Evolutionary conservation across 1,140 invertebrate genomes (phyloP).

Genomic region (Caerostris darwini): DNA sequence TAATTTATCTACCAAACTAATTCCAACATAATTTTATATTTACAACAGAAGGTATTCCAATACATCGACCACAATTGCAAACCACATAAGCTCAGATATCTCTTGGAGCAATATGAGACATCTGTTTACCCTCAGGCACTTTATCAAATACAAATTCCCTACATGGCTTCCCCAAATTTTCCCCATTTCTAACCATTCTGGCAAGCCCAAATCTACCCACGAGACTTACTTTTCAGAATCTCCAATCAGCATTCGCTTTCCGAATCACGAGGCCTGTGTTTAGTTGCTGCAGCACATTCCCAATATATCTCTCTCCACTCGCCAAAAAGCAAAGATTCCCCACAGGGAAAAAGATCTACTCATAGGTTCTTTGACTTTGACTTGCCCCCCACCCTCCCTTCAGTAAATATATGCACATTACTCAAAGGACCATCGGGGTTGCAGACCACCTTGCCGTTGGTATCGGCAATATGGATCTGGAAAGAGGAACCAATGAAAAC

Average conservation of each 20-base stretch:
- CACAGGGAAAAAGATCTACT: not conserved
- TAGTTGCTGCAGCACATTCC: not conserved
- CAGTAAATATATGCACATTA: constrained; percentile 60
- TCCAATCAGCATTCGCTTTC: constrained; percentile 17
- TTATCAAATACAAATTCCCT: not conserved
- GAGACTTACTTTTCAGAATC: constrained; percentile 22
- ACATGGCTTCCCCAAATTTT: not conserved
- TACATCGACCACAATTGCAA: no score
- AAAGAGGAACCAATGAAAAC: constrained; percentile 37
- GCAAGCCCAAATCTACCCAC: not conserved
- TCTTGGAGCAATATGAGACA: not conserved
- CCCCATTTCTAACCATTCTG: not conserved
- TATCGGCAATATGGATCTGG: constrained; percentile 16
- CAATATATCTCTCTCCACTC: not conserved
- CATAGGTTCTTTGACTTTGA: constrained; percentile 29
- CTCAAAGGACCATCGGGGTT: constrained; percentile 29
- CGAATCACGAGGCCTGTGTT: not conserved
- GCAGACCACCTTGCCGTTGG: not conserved
- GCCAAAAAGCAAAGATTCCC: not conserved
- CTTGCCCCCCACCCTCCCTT: constrained; percentile 1
- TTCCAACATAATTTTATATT: no score
- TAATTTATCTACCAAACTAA: no score
- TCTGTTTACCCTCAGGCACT: not conserved
- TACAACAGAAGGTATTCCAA: no score
- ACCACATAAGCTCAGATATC: no score